Evolutionary conservation across 2,888 invertebrate genomes (phyloP).

Genomic region (Lymantria dispar): DNA sequence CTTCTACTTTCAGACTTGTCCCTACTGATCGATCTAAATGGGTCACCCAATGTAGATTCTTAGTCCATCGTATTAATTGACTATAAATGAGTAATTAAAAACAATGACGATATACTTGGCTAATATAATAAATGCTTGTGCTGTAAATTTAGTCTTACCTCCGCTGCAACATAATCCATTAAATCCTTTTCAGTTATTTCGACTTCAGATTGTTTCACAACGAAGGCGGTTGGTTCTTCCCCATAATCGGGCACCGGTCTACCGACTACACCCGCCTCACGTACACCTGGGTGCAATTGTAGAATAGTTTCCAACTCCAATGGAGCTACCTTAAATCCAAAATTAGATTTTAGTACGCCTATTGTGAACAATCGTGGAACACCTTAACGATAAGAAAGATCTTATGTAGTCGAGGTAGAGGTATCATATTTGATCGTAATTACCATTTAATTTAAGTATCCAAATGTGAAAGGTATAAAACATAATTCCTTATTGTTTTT

Average conservation of each 20-base stretch:
- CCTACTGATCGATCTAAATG: too few relatives aligned
- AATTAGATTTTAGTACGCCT: not conserved
- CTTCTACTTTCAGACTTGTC: too few relatives aligned
- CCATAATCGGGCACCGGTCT: conserved; percentile 85
- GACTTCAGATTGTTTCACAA: conserved; percentile 83
- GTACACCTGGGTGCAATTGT: conserved; percentile 85
- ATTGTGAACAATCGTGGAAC: too few relatives aligned
- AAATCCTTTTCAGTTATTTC: conserved; percentile 81
- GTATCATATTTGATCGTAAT: too few relatives aligned
- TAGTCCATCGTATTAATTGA: too few relatives aligned
- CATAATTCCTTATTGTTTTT: too few relatives aligned
- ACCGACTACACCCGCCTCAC: conserved; percentile 91
- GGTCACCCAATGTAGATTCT: too few relatives aligned
- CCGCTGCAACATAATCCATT: conserved; percentile 71
- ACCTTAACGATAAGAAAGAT: too few relatives aligned
- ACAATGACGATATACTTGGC: not conserved
- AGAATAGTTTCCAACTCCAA: conserved; percentile 91
- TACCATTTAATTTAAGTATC: too few relatives aligned
- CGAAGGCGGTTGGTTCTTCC: conserved; percentile 88
- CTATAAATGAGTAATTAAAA: too few relatives aligned
- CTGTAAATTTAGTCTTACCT: conserved; percentile 33
- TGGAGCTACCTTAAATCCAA: conserved; percentile 84
- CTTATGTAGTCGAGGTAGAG: too few relatives aligned
- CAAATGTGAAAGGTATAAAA: too few relatives aligned
- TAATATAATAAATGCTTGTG: not conserved